Conservation (phyloP, 2,797 vertebrate species). For the Salmo trutta region DNA sequence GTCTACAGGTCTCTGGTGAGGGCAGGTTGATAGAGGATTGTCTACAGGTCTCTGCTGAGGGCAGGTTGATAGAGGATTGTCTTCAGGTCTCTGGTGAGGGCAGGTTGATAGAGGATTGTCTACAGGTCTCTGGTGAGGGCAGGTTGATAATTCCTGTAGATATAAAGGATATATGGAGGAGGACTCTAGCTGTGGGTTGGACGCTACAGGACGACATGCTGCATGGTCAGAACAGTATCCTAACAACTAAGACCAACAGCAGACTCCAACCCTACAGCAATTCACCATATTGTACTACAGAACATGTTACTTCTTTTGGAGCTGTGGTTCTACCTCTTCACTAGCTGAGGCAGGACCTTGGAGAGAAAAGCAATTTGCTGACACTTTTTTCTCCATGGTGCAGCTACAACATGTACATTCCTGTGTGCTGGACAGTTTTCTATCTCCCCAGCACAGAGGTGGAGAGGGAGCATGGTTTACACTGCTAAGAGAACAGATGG, state of each 20-base stretch:
- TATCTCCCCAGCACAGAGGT: slow-evolving; percentile 30
- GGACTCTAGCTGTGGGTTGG: too few species aligned
- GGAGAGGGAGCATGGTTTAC: slow-evolving; percentile 9
- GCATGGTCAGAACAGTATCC: background rate
- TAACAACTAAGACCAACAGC: slow-evolving; percentile 5
- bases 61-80: too few species aligned
- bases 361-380: slow-evolving; percentile 49
- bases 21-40: too few species aligned
- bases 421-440: slow-evolving; percentile 38
- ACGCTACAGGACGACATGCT: background rate
- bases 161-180: too few species aligned
- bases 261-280: background rate
- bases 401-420: slow-evolving; percentile 42
- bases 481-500: slow-evolving; percentile 30
- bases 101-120: too few species aligned
- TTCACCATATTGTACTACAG: background rate
- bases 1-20: too few species aligned
- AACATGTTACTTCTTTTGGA: background rate
- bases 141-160: too few species aligned
- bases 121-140: too few species aligned
- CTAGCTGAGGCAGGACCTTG: slow-evolving; percentile 17
- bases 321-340: too few species aligned
- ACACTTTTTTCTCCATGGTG: slow-evolving; percentile 24
- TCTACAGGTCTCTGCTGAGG: too few species aligned
- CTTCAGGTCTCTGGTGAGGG: too few species aligned